phyloP scores from a whole-genome alignment of 2,113 vertebrate species.

The Zosterops hypoxanthus region DNA sequence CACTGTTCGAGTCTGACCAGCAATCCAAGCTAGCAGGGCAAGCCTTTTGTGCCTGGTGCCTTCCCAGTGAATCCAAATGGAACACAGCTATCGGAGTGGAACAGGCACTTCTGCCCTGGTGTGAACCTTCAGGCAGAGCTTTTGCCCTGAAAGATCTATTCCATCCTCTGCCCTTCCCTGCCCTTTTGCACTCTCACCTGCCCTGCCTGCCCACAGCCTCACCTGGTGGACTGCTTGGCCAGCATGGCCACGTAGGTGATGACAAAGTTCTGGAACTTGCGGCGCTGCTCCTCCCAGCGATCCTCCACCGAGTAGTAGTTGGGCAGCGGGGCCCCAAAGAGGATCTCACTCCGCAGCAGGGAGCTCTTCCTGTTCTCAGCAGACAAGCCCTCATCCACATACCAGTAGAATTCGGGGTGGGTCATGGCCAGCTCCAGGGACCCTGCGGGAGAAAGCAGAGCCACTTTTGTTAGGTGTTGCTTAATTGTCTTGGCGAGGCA shows the following conservation, averaged over 20 bases:
- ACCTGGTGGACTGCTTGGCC: slow-evolving; percentile 94
- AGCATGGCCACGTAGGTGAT: slow-evolving; percentile 90
- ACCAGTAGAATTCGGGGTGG: slow-evolving; percentile 98
- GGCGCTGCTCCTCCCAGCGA: slow-evolving; percentile 89
- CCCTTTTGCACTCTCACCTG: not conserved
- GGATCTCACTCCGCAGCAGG: slow-evolving; percentile 91
- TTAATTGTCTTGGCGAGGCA: not conserved
- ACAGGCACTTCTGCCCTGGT: not conserved
- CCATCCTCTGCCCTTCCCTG: not conserved
- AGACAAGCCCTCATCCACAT: slow-evolving; percentile 91
- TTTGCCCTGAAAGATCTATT: not conserved
- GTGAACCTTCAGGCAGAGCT: not conserved
- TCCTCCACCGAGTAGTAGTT: slow-evolving; percentile 92
- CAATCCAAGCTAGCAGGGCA: not conserved
- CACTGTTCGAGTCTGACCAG: not conserved
- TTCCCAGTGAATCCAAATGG: not conserved
- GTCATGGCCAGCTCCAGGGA: slow-evolving; percentile 95
- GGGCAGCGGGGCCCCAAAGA: slow-evolving; percentile 91
- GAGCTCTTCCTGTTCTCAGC: slow-evolving; percentile 89
- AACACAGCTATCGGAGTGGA: fast-evolving
- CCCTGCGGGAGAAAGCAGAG: slow-evolving; percentile 65
- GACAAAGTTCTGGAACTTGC: slow-evolving; percentile 91
- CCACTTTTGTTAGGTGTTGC: not conserved
- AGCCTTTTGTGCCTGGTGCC: not conserved
- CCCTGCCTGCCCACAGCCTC: not conserved